phyloP scores from a whole-genome alignment of 2,113 vertebrate genomes.

The Equus quagga region DNA sequence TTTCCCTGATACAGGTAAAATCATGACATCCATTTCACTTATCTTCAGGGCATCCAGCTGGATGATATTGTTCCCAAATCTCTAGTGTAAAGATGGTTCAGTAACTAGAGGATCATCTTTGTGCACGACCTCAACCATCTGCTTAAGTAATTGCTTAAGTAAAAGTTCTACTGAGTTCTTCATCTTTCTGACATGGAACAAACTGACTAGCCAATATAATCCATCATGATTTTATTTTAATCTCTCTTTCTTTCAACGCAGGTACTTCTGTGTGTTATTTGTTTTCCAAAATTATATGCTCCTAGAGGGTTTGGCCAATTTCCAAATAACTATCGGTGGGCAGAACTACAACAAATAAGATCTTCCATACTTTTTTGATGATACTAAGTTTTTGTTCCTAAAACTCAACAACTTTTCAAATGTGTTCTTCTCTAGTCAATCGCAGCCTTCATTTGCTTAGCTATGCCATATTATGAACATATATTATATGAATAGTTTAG shows the following conservation, averaged over 20 bases:
- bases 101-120: neutral
- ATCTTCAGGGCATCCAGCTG: neutral
- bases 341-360: neutral
- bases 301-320: neutral
- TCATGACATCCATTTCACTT: neutral
- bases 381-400: neutral
- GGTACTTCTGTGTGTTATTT: neutral
- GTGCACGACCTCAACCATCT: neutral
- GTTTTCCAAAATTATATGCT: neutral
- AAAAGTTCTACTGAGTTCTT: neutral
- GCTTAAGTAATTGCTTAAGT: neutral
- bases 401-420: neutral
- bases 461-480: neutral
- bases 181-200: neutral
- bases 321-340: neutral
- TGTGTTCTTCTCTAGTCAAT: neutral
- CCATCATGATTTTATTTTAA: neutral
- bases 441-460: neutral
- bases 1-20: neutral
- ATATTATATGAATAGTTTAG: neutral
- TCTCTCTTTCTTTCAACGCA: neutral
- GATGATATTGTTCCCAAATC: neutral
- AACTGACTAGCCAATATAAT: neutral
- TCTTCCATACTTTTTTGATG: neutral
- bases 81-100: neutral